phyloP scores from a whole-genome alignment of 2,888 invertebrate genomes.

The Tetramorium bicarinatum region DNA sequence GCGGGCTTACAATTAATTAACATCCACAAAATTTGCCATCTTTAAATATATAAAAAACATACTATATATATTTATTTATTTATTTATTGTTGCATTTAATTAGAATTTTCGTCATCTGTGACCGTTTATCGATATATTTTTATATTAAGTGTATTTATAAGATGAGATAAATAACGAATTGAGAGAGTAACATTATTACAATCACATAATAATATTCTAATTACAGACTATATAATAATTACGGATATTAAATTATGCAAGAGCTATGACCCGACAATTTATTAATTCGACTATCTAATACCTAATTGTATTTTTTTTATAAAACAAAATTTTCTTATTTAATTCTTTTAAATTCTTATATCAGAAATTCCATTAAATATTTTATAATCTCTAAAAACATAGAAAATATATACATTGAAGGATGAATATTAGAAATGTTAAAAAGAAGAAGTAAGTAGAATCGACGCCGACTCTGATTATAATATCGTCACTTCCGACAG shows the following conservation, averaged over 20 bases:
- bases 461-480: background rate
- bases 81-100: too few relatives aligned
- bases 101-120: background rate
- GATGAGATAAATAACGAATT: background rate
- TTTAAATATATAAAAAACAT: background rate
- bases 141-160: background rate
- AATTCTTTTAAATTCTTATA: background rate
- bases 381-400: conserved; percentile 1
- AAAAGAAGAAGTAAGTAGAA: background rate
- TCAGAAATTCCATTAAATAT: background rate
- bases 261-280: background rate
- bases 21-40: background rate
- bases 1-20: background rate
- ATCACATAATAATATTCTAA: background rate
- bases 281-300: background rate
- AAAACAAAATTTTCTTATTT: background rate
- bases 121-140: too few relatives aligned
- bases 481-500: background rate
- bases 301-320: background rate
- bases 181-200: background rate
- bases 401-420: background rate
- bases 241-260: background rate
- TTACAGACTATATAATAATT: background rate
- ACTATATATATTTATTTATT: too few relatives aligned
- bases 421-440: background rate